These are phyloP conservation scores for Syngnathus floridae DNA, from an alignment of 2,113 vertebrate genomes.

Conservation along the genomic window DNA sequence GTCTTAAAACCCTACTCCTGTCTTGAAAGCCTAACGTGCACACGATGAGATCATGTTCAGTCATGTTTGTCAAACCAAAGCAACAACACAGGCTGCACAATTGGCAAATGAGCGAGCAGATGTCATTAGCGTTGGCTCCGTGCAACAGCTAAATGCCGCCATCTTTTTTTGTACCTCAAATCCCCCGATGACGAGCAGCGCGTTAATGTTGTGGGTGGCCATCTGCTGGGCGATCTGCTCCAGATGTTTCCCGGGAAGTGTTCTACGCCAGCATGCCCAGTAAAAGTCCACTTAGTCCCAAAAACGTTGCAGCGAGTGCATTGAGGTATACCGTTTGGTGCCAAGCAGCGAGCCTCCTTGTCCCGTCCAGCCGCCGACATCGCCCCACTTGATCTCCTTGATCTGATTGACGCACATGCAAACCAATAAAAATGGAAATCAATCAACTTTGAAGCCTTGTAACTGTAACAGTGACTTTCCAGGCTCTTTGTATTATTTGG, in stretches of 20 bases:
- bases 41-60: neutral
- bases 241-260: constrained; percentile 81
- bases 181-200: constrained; percentile 86
- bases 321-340: constrained; percentile 80
- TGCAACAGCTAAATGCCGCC: no score
- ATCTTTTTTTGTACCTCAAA: constrained; percentile 78
- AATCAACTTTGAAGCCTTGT: neutral
- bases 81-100: neutral
- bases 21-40: neutral
- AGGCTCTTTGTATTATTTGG: neutral
- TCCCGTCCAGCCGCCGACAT: constrained; percentile 94
- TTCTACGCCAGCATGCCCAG: constrained; percentile 53
- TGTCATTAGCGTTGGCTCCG: neutral
- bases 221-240: constrained; percentile 85
- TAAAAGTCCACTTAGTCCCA: no score
- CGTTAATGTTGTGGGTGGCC: constrained; percentile 77
- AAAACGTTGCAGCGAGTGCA: no score
- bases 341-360: constrained; percentile 93
- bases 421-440: neutral
- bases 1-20: neutral
- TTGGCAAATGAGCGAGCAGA: neutral
- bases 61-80: neutral
- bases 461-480: neutral
- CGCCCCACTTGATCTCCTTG: constrained; percentile 88
- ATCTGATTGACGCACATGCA: constrained; percentile 73